phyloP scores from a whole-genome alignment of 2,797 vertebrate species.

The Siniperca undulata region DNA sequence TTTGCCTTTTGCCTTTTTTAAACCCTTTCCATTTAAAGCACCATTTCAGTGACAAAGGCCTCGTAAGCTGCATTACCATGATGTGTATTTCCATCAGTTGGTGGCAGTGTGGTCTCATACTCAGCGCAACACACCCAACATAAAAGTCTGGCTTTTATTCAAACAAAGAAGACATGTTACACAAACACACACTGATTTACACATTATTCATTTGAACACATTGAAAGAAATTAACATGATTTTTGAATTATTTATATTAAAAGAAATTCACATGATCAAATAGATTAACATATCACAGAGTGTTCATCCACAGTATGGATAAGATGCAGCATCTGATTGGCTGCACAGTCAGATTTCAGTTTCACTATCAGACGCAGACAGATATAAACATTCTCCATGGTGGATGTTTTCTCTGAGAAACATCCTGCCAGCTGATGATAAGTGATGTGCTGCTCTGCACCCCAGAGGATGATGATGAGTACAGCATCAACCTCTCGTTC shows the following conservation, averaged over 20 bases:
- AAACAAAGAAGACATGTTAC: constrained; percentile 27
- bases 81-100: constrained; percentile 34
- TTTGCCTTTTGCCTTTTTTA: neutral
- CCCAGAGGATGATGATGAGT: constrained; percentile 30
- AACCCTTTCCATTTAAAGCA: neutral
- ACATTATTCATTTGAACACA: constrained; percentile 13
- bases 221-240: neutral
- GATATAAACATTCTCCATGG: constrained; percentile 22
- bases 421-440: constrained; percentile 33
- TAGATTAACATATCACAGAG: neutral
- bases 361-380: constrained; percentile 18
- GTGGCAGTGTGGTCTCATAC: constrained; percentile 53
- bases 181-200: neutral
- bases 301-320: neutral
- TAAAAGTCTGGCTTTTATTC: neutral
- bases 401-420: constrained; percentile 28
- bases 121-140: neutral
- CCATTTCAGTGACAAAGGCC: neutral
- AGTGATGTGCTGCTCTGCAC: constrained; percentile 14
- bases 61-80: neutral
- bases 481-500: neutral
- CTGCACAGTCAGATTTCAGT: constrained; percentile 1
- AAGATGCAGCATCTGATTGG: constrained; percentile 7
- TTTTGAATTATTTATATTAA: neutral
- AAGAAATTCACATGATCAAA: neutral